These are phyloP conservation scores for Cheumatopsyche charites DNA, from an alignment of 1,140 invertebrate species.

Conservation along the genomic window DNA sequence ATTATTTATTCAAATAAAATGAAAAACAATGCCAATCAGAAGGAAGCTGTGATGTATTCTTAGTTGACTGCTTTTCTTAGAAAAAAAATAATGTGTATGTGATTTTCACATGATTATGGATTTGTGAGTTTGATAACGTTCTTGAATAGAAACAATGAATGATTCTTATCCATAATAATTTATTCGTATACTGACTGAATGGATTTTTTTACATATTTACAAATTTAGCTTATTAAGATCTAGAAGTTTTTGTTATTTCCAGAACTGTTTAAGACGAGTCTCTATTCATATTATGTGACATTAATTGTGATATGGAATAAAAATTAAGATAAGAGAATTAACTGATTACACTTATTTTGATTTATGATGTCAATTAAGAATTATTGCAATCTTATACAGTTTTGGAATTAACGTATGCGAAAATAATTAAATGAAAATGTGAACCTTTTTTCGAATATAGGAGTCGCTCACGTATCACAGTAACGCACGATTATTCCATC, in stretches of 20 bases:
- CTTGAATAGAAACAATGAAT: conserved; percentile 30
- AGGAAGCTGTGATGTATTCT: background rate
- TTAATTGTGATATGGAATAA: too few relatives aligned
- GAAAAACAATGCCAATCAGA: too few relatives aligned
- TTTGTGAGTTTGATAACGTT: conserved; percentile 9
- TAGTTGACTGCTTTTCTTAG: background rate
- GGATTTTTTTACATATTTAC: conserved; percentile 22
- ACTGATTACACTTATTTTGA: too few relatives aligned
- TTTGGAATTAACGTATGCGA: background rate
- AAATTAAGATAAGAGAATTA: too few relatives aligned
- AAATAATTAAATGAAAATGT: conserved; percentile 28
- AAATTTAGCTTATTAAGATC: background rate
- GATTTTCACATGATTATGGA: conserved; percentile 15
- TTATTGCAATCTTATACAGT: too few relatives aligned
- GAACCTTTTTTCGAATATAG: conserved; percentile 9
- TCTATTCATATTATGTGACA: too few relatives aligned
- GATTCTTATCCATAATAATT: conserved; percentile 20
- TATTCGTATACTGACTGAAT: conserved; percentile 37
- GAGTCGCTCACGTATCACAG: conserved; percentile 34
- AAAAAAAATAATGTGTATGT: conserved; percentile 7
- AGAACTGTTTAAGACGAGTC: too few relatives aligned
- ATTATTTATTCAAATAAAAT: too few relatives aligned
- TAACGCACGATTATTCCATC: conserved; percentile 34
- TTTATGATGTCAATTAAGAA: too few relatives aligned
- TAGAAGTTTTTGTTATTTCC: too few relatives aligned